Percentiles rank a stretch among this genome's conserved stretches.
Conservation (phyloP, 2,888 invertebrate genomes). For the Andrena fulva region DNA sequence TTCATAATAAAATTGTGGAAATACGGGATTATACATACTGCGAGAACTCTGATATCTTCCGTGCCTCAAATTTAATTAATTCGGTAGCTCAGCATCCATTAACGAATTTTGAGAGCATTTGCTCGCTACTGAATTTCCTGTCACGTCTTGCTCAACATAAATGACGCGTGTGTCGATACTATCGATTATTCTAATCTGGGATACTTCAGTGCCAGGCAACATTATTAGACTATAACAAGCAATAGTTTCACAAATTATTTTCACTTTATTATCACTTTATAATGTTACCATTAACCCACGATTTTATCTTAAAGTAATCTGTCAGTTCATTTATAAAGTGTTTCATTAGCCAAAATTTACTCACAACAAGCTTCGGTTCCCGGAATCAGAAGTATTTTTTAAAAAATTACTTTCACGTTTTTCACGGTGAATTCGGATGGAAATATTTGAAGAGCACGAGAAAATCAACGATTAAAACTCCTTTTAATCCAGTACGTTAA, state of each 20-base stretch:
- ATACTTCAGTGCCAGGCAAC: conserved; percentile 33
- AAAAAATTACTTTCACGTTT: not conserved
- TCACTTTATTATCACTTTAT: conserved; percentile 17
- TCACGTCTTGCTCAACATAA: conserved; percentile 53
- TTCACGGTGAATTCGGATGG: too few species aligned
- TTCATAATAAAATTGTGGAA: too few species aligned
- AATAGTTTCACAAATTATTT: conserved; percentile 30
- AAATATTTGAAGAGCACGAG: too few species aligned
- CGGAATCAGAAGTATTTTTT: too few species aligned
- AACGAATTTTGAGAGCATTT: conserved; percentile 66
- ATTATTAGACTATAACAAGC: conserved; percentile 31
- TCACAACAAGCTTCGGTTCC: too few species aligned
- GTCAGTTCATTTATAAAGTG: too few species aligned
- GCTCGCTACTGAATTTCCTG: conserved; percentile 68
- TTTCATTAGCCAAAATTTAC: too few species aligned
- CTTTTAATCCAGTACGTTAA: not conserved
- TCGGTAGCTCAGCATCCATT: conserved; percentile 45
- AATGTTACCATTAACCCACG: not conserved
- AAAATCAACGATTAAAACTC: not conserved
- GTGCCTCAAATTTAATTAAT: conserved; percentile 58
- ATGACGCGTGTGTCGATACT: conserved; percentile 40
- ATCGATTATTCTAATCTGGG: conserved; percentile 46
- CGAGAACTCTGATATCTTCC: not conserved
- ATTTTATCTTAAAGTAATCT: too few species aligned
- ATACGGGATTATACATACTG: too few species aligned